A percentile compares a stretch with the other conserved stretches of the same genome.
phyloP scores from a whole-genome alignment of 2,113 vertebrate species.

The Todiramphus chloris region DNA sequence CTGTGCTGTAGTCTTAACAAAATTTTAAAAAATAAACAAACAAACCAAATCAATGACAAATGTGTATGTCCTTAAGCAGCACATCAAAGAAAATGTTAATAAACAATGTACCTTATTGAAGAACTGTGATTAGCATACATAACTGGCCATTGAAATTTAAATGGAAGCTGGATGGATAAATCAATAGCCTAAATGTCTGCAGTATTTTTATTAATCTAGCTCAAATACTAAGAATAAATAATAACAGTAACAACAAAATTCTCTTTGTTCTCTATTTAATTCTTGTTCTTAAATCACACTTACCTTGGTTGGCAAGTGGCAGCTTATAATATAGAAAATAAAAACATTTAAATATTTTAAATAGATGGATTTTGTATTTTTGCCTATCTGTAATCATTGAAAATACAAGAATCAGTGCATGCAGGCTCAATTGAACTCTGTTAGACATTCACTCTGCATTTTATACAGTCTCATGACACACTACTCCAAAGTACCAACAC shows the following conservation, averaged over 20 bases:
- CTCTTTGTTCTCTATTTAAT: not conserved
- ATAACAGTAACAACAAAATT: not conserved
- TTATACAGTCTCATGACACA: not conserved
- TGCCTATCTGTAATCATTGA: not conserved
- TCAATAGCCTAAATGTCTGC: not conserved
- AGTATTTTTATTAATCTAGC: not conserved
- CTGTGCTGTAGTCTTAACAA: not conserved
- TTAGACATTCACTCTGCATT: not conserved
- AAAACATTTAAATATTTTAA: not conserved
- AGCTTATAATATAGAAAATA: conserved; percentile 24
- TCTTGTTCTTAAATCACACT: conserved; percentile 12
- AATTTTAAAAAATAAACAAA: not conserved
- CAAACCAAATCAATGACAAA: not conserved
- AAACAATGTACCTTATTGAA: not conserved
- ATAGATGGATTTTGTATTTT: not conserved
- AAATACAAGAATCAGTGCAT: not conserved
- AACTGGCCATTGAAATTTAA: not conserved
- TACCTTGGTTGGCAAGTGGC: conserved; percentile 21
- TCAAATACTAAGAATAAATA: not conserved
- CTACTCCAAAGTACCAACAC: not conserved
- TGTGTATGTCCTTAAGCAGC: not conserved
- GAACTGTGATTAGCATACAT: not conserved
- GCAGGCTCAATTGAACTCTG: not conserved
- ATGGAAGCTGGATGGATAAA: not conserved
- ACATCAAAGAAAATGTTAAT: not conserved